Evolutionary conservation across 2,888 invertebrate species (phyloP).

Genomic region (Tetragonula carbonaria): DNA sequence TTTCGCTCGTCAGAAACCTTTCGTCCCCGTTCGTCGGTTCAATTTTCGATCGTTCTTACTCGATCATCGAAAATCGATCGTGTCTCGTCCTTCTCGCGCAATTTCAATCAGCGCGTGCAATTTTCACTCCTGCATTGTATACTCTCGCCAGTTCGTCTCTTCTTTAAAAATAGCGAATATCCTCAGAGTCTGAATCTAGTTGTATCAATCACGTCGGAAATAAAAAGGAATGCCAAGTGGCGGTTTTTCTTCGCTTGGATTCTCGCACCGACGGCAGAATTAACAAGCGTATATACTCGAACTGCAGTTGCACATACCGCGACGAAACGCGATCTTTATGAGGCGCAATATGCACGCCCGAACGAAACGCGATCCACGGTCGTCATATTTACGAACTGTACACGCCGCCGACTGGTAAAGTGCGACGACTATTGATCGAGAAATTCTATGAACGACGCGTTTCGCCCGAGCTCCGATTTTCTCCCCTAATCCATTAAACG

Average conservation of each 20-base stretch:
- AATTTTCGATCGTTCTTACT: not conserved
- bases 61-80: not conserved
- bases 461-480: conserved; percentile 36
- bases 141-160: not conserved
- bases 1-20: not conserved
- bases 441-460: conserved; percentile 35
- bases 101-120: not conserved
- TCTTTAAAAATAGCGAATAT: not conserved
- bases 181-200: not conserved
- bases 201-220: conserved; percentile 2
- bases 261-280: not conserved
- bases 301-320: not conserved
- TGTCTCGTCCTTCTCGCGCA: not conserved
- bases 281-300: not conserved
- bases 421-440: conserved; percentile 55
- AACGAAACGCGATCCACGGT: conserved; percentile 29
- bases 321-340: conserved; percentile 30
- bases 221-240: not conserved
- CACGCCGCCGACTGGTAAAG: conserved; percentile 12
- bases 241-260: not conserved
- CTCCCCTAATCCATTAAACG: conserved; percentile 46
- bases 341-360: not conserved
- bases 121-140: too few relatives aligned
- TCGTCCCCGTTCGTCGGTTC: not conserved
- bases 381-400: conserved; percentile 30